A percentile compares a stretch with the other conserved stretches of the same genome.
Conservation (phyloP, 2,113 vertebrate species). For the Sciurus niger region DNA sequence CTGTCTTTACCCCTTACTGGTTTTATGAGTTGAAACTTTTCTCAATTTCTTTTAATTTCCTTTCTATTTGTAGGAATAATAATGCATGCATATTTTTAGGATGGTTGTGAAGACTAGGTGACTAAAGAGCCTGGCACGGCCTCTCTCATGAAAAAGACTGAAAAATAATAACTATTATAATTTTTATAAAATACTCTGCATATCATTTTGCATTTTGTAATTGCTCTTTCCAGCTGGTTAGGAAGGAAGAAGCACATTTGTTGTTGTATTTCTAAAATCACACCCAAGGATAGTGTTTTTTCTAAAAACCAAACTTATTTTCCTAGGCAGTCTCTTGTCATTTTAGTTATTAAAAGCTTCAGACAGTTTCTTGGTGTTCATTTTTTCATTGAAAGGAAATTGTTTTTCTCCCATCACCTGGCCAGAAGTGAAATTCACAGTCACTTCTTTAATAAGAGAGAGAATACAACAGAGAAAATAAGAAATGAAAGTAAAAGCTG, state of each 20-base stretch:
- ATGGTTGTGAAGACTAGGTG: neutral
- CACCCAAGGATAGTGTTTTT: neutral
- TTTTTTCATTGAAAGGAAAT: constrained; percentile 36
- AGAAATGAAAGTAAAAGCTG: neutral
- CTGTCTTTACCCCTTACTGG: neutral
- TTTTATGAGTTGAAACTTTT: neutral
- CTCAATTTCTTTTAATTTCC: neutral
- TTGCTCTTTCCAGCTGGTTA: neutral
- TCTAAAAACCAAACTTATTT: constrained; percentile 2
- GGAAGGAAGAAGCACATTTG: neutral
- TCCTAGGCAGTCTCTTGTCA: constrained; percentile 19
- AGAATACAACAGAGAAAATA: neutral
- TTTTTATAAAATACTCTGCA: neutral
- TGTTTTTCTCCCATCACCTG: neutral
- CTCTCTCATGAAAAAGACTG: neutral
- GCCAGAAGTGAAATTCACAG: neutral
- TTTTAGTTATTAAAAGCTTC: constrained; percentile 66
- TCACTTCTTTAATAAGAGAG: constrained; percentile 19
- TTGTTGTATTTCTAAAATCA: neutral
- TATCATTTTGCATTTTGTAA: neutral
- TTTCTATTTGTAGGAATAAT: neutral
- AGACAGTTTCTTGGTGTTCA: constrained; percentile 23
- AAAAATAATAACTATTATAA: neutral
- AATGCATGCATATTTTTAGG: neutral
- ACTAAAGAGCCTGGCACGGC: neutral